phyloP scores from a whole-genome alignment of 2,888 invertebrate genomes.

The Dynastes hyllus region DNA sequence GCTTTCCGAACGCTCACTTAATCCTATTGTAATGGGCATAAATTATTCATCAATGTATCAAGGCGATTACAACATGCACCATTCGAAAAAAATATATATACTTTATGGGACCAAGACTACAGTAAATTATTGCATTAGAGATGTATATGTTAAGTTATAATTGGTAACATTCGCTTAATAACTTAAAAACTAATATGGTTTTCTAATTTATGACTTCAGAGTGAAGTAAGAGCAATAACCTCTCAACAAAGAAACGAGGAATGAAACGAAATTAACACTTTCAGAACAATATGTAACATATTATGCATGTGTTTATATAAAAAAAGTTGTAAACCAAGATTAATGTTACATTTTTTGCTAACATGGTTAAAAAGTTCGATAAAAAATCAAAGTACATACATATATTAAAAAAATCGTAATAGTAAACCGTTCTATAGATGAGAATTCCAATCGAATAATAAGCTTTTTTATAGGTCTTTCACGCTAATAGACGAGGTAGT shows the following conservation, averaged over 20 bases:
- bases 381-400: no score
- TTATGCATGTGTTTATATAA: no score
- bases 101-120: background rate
- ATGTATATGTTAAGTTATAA: background rate
- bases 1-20: background rate
- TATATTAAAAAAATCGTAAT: no score
- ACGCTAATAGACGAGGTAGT: no score
- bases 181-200: background rate
- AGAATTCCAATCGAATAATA: no score
- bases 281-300: background rate
- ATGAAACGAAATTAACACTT: background rate
- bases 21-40: conserved; percentile 5
- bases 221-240: background rate
- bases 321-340: no score
- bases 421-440: no score
- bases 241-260: background rate
- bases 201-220: background rate
- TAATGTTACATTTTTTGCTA: no score
- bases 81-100: conserved; percentile 1
- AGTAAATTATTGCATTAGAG: background rate
- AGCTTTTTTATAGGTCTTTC: no score
- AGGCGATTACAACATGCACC: conserved; percentile 1
- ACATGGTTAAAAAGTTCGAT: no score
- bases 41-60: conserved; percentile 11
- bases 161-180: background rate